A percentile compares a stretch with the other conserved stretches of the same genome.
Evolutionary conservation across 2,888 invertebrate species (phyloP).

Genomic region (Silvanus unidentatus): DNA sequence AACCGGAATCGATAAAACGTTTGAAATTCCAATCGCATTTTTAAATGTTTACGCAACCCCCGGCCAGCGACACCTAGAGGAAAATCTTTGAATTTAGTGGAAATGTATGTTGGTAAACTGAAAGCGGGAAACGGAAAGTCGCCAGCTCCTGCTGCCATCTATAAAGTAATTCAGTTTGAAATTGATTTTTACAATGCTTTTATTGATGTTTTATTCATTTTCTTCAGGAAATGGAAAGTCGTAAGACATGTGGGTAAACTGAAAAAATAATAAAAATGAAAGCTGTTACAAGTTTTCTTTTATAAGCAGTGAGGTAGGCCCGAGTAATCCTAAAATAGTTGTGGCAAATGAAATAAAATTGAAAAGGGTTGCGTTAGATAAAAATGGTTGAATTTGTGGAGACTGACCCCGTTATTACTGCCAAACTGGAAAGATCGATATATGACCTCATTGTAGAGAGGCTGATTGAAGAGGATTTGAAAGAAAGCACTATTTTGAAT

Average conservation of each 20-base stretch:
- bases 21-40: no score
- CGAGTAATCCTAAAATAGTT: conserved; percentile 21
- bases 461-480: conserved; percentile 6
- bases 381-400: conserved; percentile 17
- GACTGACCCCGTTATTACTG: conserved; percentile 36
- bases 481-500: neutral
- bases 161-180: no score
- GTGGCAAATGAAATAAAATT: conserved; percentile 19
- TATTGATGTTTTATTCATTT: no score
- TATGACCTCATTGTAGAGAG: conserved; percentile 33
- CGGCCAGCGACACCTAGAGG: no score
- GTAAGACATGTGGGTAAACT: conserved; percentile 5
- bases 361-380: conserved; percentile 21
- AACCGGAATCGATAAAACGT: neutral
- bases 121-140: no score
- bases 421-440: conserved; percentile 34
- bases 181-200: no score
- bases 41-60: no score
- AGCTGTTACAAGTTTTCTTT: conserved; percentile 31
- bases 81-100: no score
- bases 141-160: no score
- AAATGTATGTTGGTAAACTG: no score
- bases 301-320: conserved; percentile 29
- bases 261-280: conserved; percentile 13
- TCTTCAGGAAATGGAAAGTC: no score